phyloP scores from a whole-genome alignment of 1,140 invertebrate species.

The Drosophila sulfurigaster region DNA sequence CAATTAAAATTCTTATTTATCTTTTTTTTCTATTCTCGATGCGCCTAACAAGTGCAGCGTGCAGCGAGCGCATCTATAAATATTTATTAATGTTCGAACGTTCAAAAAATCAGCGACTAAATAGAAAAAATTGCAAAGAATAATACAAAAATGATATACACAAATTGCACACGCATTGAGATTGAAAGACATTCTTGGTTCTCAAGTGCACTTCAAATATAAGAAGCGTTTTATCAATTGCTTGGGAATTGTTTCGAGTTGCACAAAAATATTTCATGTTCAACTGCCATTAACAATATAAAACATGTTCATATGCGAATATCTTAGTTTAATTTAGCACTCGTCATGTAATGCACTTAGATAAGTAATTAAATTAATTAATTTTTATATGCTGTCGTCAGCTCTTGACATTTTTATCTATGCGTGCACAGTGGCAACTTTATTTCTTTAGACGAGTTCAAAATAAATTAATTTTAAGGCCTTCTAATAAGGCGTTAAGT shows the following conservation, averaged over 20 bases:
- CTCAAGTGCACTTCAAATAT: conserved; percentile 59
- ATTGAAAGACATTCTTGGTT: conserved; percentile 51
- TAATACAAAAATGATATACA: conserved; percentile 24
- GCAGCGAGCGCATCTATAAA: conserved; percentile 66
- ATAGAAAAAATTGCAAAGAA: conserved; percentile 24
- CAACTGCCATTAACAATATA: conserved; percentile 59
- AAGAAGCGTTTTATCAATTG: conserved; percentile 25
- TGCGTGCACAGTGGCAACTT: conserved; percentile 10
- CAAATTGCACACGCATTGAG: conserved; percentile 45
- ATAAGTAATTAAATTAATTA: conserved; percentile 81
- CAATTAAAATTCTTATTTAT: conserved; percentile 81
- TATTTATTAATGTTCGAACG: conserved; percentile 69
- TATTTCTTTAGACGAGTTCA: conserved; percentile 41
- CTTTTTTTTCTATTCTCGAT: conserved; percentile 54
- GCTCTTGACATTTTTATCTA: conserved; percentile 59
- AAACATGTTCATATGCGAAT: conserved; percentile 26
- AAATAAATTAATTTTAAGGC: conserved; percentile 52
- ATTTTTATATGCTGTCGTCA: conserved; percentile 65
- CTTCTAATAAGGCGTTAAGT: conserved; percentile 49
- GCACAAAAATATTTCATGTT: conserved; percentile 52
- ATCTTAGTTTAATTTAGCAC: conserved; percentile 41
- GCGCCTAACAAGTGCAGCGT: conserved; percentile 67
- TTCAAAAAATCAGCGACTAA: conserved; percentile 44
- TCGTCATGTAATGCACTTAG: conserved; percentile 61
- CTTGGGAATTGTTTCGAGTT: conserved; percentile 37